phyloP scores from a whole-genome alignment of 2,113 vertebrate genomes.

The Perccottus glenii region DNA sequence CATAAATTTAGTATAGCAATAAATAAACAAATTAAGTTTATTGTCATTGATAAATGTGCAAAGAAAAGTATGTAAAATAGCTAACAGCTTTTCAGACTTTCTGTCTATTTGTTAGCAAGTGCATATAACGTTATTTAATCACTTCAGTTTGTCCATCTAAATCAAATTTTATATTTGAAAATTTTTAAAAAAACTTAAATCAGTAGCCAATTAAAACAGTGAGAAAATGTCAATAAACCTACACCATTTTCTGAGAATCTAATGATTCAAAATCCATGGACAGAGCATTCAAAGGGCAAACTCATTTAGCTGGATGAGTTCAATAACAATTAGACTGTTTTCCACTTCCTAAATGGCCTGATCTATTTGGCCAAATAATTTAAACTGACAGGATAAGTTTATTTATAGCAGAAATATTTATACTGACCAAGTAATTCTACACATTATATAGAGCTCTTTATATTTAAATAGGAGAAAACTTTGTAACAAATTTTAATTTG shows the following conservation, averaged over 20 bases:
- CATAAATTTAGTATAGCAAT: no score
- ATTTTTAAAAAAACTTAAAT: neutral
- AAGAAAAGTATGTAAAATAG: no score
- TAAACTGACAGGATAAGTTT: constrained; percentile 10
- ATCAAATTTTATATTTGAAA: no score
- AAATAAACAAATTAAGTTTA: no score
- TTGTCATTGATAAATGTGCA: no score
- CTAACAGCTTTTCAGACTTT: no score
- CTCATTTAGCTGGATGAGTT: constrained; percentile 53
- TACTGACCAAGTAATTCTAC: neutral
- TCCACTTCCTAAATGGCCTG: constrained; percentile 49
- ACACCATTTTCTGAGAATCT: constrained; percentile 35
- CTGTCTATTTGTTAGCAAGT: no score
- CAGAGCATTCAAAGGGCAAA: constrained; percentile 47
- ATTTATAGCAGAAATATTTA: neutral
- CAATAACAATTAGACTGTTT: constrained; percentile 57
- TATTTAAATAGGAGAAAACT: constrained; percentile 27
- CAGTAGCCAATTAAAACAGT: neutral
- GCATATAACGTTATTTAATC: no score
- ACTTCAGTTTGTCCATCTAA: no score
- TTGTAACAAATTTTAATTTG: constrained; percentile 22
- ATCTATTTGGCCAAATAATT: constrained; percentile 38
- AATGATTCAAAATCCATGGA: constrained; percentile 51
- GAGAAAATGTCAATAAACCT: neutral
- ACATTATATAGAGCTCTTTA: neutral